Evolutionary conservation across 2,113 vertebrate genomes (phyloP), one percentile per base, ranked within the genome.

Genomic region (Stegastes partitus): DNA sequence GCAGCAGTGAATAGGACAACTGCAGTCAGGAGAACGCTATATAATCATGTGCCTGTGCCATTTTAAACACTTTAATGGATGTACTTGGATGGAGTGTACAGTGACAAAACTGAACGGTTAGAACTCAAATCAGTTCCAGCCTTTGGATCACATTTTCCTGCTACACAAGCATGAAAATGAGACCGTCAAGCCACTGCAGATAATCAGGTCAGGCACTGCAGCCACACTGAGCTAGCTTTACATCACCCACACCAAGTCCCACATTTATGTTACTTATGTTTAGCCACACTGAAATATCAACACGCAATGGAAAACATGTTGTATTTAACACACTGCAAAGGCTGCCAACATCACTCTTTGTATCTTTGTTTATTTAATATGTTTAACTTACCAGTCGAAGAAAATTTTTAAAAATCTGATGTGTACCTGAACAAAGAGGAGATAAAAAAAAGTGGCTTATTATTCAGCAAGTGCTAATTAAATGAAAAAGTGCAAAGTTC

Each of bases 61-160:
- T 63, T 66, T 66, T 22, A 45, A 77, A 57, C 56, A 57, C n/a
- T 26, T 45, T 12, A 59, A 28, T 28, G 3, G 14, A 44, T 71
- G 62, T 14, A 66, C 45, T 26, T 53, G 3, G 23, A 21, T 61
- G 75, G 66, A 89, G 74, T 81, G 69, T 78, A 19, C 49, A 51
- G 56, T 57, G 26, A 74, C 71, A 59, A n/a, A 50, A 31, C 4
- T 25, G 15, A 47, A 62, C 15, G 8, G 72, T 31, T 54, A 69
- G 4, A 76, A 61, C 11, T 47, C 11, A 23, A 50, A 8, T 62
- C 8, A 42, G 14, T 25, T 45, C 45, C 19, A 28, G 71, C 34
- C n/a, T 53, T 58, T 44, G 37, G 16, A 55, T 50, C 7, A 54
- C 16, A 54, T 31, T 37, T 55, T 70, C 11, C 31, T 15, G 63